A percentile compares a stretch with the other conserved stretches of the same genome.
These are phyloP conservation scores for Pantherophis vulpinus DNA, from an alignment of 2,797 vertebrate genomes.

Conservation along the genomic window DNA sequence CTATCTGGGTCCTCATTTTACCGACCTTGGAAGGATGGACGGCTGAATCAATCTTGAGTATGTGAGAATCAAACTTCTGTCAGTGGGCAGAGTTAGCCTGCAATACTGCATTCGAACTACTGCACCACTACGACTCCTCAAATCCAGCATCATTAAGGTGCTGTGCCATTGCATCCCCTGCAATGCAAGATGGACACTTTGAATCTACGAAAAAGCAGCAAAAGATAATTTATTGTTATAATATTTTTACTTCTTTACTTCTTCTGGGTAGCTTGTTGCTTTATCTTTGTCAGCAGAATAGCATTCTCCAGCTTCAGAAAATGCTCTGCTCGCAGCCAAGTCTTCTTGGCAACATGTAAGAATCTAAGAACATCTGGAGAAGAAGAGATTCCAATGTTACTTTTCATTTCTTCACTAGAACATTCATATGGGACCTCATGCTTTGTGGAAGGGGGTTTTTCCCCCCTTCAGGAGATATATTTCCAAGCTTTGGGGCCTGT, in stretches of 20 bases:
- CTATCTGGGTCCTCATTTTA: too few relatives aligned
- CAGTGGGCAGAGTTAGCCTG: too few relatives aligned
- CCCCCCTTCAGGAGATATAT: not conserved
- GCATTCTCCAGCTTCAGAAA: not conserved
- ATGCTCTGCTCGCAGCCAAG: not conserved
- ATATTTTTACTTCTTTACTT: not conserved
- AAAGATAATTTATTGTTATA: not conserved
- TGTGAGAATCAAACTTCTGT: too few relatives aligned
- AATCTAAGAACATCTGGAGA: not conserved
- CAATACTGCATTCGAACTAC: too few relatives aligned
- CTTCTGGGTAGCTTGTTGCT: too few relatives aligned
- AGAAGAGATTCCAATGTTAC: not conserved
- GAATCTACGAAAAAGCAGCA: not conserved
- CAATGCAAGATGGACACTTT: too few relatives aligned
- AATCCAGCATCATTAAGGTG: too few relatives aligned
- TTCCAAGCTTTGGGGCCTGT: too few relatives aligned
- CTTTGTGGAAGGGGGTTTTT: not conserved
- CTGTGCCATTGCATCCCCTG: too few relatives aligned
- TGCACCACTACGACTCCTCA: too few relatives aligned
- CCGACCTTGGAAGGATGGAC: too few relatives aligned
- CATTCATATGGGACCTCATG: not conserved
- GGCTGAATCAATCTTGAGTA: too few relatives aligned
- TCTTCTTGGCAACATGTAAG: not conserved
- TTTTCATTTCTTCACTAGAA: not conserved
- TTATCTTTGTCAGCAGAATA: not conserved